phyloP scores from a whole-genome alignment of 2,888 invertebrate genomes.

The Eupeodes luniger region DNA sequence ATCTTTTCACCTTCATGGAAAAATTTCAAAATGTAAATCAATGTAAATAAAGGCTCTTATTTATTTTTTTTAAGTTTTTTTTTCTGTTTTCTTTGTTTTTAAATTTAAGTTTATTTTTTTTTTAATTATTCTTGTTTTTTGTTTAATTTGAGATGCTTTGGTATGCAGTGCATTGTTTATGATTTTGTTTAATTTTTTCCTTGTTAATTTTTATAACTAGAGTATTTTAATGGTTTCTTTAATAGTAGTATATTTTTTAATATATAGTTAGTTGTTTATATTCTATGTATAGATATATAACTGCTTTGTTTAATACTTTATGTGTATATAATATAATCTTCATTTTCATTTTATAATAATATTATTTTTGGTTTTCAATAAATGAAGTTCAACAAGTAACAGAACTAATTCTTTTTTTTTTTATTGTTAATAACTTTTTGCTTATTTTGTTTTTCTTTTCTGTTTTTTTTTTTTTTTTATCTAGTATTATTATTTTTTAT shows the following conservation, averaged over 20 bases:
- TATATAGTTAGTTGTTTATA: constrained; percentile 66
- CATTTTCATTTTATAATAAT: not conserved
- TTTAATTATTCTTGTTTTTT: constrained; percentile 31
- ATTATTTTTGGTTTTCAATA: constrained; percentile 55
- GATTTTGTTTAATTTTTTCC: constrained; percentile 40
- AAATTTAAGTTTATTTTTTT: constrained; percentile 73
- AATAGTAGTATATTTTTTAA: constrained; percentile 43
- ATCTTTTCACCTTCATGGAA: constrained; percentile 70
- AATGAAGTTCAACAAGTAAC: constrained; percentile 73
- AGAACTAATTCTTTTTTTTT: constrained; percentile 60
- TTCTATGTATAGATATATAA: constrained; percentile 72
- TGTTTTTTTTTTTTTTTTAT: constrained; percentile 20
- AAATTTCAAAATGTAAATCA: constrained; percentile 76
- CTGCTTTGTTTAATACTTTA: constrained; percentile 61
- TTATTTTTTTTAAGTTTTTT: constrained; percentile 77
- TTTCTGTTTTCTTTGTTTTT: constrained; percentile 73
- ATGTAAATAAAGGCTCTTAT: constrained; percentile 83
- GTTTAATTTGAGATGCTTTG: constrained; percentile 66
- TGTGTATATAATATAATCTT: constrained; percentile 68
- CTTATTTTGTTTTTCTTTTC: constrained; percentile 12
- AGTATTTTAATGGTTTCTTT: constrained; percentile 48
- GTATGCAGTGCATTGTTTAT: constrained; percentile 65
- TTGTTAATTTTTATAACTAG: constrained; percentile 54
- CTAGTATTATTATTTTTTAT: constrained; percentile 25
- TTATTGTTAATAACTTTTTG: constrained; percentile 11